phyloP scores from a whole-genome alignment of 2,888 invertebrate species.

The Athrips mouffetella region DNA sequence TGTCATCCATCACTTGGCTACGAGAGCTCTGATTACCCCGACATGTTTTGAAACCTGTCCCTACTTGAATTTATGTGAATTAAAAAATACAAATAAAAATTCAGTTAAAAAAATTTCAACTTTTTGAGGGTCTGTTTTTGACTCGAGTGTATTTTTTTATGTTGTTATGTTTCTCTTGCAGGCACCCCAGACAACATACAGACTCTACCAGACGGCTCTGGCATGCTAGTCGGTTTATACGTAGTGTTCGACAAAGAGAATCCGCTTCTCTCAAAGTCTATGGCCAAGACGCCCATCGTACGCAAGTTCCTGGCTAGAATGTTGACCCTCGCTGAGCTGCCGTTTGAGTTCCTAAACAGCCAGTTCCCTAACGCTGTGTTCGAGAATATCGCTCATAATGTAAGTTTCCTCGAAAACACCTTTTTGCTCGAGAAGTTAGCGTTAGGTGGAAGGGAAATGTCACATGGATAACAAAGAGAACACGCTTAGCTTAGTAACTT shows the following conservation, averaged over 20 bases:
- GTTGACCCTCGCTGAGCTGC: constrained; percentile 78
- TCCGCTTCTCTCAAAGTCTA: constrained; percentile 73
- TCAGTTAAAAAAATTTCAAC: too few species aligned
- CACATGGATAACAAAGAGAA: too few species aligned
- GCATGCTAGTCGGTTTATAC: constrained; percentile 82
- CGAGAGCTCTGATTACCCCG: too few species aligned
- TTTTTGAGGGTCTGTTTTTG: too few species aligned
- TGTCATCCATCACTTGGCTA: too few species aligned
- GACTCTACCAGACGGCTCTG: constrained; percentile 79
- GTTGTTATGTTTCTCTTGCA: constrained; percentile 24
- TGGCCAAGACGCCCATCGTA: constrained; percentile 80
- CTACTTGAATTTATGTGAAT: too few species aligned
- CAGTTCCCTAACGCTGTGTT: constrained; percentile 82
- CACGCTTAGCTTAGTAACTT: too few species aligned
- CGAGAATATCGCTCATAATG: constrained; percentile 79
- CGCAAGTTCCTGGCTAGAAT: constrained; percentile 82
- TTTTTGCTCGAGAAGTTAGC: too few species aligned
- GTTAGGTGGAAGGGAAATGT: too few species aligned
- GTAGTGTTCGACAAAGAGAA: constrained; percentile 73
- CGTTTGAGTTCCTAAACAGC: constrained; percentile 80
- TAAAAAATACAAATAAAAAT: too few species aligned
- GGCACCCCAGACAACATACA: constrained; percentile 83
- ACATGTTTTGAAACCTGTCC: too few species aligned
- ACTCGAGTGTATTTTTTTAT: too few species aligned
- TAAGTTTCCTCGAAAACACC: constrained; percentile 54